phyloP scores from a whole-genome alignment of 2,888 invertebrate species.

The Lithophane ornitopus region DNA sequence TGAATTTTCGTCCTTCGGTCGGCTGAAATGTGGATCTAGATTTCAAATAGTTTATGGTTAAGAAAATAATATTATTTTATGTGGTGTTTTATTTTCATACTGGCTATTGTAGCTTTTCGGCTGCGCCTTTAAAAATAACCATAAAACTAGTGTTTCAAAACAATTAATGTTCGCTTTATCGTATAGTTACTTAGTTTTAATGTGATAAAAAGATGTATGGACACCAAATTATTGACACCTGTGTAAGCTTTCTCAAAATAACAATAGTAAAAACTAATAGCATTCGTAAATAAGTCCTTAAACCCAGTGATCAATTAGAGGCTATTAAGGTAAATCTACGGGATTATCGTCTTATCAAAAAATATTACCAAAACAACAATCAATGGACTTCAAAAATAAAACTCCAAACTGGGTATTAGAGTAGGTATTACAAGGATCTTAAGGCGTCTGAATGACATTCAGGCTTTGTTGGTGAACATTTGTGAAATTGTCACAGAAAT shows the following conservation, averaged over 20 bases:
- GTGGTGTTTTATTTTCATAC: neutral
- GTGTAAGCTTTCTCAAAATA: conserved; percentile 18
- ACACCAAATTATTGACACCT: neutral
- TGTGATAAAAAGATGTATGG: too few species aligned
- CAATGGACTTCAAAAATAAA: conserved; percentile 1
- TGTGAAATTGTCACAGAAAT: neutral
- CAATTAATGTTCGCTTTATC: neutral
- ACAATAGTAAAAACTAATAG: conserved; percentile 12
- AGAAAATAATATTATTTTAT: neutral
- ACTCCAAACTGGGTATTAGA: neutral
- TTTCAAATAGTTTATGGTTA: neutral
- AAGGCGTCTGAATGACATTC: neutral
- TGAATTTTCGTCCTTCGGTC: conserved; percentile 17
- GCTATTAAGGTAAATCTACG: conserved; percentile 4
- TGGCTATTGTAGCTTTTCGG: neutral
- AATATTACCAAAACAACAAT: conserved; percentile 4
- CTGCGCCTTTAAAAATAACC: conserved; percentile 6
- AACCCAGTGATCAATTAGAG: conserved; percentile 24
- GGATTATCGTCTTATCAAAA: conserved; percentile 29
- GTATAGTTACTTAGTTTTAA: neutral
- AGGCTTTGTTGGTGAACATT: neutral
- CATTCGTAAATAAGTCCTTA: neutral
- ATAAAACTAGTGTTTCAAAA: neutral
- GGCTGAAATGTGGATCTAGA: neutral
- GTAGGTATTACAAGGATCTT: neutral